These are phyloP conservation scores for Toxotes jaculatrix DNA, from an alignment of 2,113 vertebrate species.

Conservation along the genomic window DNA sequence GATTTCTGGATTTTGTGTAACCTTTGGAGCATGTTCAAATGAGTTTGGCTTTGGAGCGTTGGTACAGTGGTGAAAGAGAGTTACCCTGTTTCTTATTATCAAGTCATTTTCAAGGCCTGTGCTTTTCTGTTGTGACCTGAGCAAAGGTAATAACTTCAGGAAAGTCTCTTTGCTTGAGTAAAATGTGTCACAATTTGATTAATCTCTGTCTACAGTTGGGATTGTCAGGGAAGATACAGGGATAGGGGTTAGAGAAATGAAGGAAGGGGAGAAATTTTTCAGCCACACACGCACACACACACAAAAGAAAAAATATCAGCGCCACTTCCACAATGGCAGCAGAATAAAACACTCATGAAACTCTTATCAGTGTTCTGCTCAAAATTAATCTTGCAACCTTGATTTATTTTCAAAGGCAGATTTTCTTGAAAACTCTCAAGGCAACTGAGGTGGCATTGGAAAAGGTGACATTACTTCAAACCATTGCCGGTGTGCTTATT, in stretches of 20 bases:
- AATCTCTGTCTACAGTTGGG: slow-evolving; percentile 47
- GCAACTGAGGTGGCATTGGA: slow-evolving; percentile 35
- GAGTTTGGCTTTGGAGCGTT: background rate
- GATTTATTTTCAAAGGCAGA: slow-evolving; percentile 57
- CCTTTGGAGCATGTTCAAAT: background rate
- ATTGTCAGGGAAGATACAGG: slow-evolving; percentile 50
- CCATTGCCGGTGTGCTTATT: slow-evolving; percentile 20
- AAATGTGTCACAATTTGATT: slow-evolving; percentile 47
- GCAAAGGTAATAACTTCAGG: slow-evolving; percentile 41
- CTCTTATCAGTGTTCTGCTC: slow-evolving; percentile 49
- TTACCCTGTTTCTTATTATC: slow-evolving; percentile 1
- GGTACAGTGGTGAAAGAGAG: background rate
- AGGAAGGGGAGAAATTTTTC: slow-evolving; percentile 33
- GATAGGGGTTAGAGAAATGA: slow-evolving; percentile 54
- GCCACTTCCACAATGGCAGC: slow-evolving; percentile 57
- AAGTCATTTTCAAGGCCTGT: slow-evolving; percentile 21
- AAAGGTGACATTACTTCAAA: slow-evolving; percentile 46
- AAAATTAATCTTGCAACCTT: slow-evolving; percentile 56
- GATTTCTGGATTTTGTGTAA: background rate
- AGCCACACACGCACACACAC: background rate
- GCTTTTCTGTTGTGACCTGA: slow-evolving; percentile 37
- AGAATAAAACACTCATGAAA: slow-evolving; percentile 53
- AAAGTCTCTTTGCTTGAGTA: slow-evolving; percentile 22
- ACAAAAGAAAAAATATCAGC: slow-evolving; percentile 23
- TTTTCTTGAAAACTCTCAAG: slow-evolving; percentile 35